phyloP scores from a whole-genome alignment of 2,888 invertebrate species.

The Anoplius nigerrimus region DNA sequence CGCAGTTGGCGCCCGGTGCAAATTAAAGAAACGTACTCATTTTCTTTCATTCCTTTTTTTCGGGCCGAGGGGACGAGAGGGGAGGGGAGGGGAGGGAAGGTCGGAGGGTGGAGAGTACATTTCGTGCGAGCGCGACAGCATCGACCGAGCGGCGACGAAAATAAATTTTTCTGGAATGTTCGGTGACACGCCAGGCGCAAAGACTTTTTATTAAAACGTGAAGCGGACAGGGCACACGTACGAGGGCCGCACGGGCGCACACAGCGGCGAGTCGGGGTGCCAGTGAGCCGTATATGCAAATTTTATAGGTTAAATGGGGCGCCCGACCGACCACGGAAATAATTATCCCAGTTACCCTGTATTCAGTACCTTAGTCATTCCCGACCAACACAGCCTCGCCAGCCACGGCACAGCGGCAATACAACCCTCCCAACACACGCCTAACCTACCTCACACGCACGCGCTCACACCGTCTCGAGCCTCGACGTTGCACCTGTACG shows the following conservation, averaged over 20 bases:
- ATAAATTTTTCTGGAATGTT: slow-evolving; percentile 41
- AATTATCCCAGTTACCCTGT: slow-evolving; percentile 64
- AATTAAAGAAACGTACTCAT: slow-evolving; percentile 14
- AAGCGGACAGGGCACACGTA: slow-evolving; percentile 24
- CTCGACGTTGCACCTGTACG: slow-evolving; percentile 9
- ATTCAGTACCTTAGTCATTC: slow-evolving; percentile 58
- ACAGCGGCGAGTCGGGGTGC: slow-evolving; percentile 21
- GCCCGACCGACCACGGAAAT: slow-evolving; percentile 61
- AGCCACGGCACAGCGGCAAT: slow-evolving; percentile 1
- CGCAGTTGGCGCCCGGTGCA: not conserved
- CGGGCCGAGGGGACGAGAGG: not conserved
- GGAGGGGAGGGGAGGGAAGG: too few species aligned
- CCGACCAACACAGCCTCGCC: slow-evolving; percentile 28
- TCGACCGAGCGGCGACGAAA: slow-evolving; percentile 2
- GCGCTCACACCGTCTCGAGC: not conserved
- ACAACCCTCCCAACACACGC: slow-evolving; percentile 9
- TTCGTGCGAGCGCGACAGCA: slow-evolving; percentile 8
- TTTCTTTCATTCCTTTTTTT: not conserved
- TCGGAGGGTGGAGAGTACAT: not conserved
- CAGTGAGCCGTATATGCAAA: slow-evolving; percentile 58
- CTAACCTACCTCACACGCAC: slow-evolving; percentile 9
- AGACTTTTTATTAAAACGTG: slow-evolving; percentile 46
- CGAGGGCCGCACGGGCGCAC: slow-evolving; percentile 11
- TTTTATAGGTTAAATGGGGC: slow-evolving; percentile 66
- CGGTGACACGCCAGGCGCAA: slow-evolving; percentile 39